Evolutionary conservation across 2,888 invertebrate species (phyloP), one percentile per base, ranked within the genome.

Genomic region (Yponomeuta evonymella): DNA sequence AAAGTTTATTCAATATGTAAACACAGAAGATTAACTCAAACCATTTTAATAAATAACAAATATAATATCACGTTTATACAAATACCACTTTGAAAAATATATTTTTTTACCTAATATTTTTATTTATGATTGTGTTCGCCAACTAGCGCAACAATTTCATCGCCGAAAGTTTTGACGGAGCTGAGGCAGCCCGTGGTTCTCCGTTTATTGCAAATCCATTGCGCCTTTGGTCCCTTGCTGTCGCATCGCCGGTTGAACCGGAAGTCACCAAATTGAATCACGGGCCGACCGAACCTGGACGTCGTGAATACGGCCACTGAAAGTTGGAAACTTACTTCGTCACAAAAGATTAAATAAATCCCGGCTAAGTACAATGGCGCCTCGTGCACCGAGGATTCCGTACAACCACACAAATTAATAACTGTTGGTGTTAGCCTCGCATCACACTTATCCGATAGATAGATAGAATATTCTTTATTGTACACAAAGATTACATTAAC

Each of bases 211-310:
- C 71, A 71, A 29, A 65, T 51, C 71, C 71, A 71, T 30, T 43
- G 58, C 10, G 64, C 48, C 33, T 64, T 69, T 12, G 48, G 29
- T 33, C 71, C 71, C 29, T 58, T 58, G 15, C 33, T 43, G 2
- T 62, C n/a, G 48, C 48, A 12, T 23, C 76, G 73, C 29, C 70
- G 70, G 48, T 73, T 72, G 72, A 76, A 76, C 63, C 72, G 70
- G 43, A 72, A 69, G 2, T 36, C 23, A 12, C 70, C 73, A 15
- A 72, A 51, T 63, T 63, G 63, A 11, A 73, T 70, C 29, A 69
- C 70, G 23, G 73, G 73, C 29, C 65, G 48, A 66, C 73, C 73
- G 36, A 29, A 51, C 12, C 58, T 68, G 5, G 70, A 72, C 62
- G 66, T 70, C 12, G 70, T 71, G 63, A 69, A 51, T 11, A 69